phyloP scores from a whole-genome alignment of 2,113 vertebrate genomes.

The Trochalopteron elliotii region DNA sequence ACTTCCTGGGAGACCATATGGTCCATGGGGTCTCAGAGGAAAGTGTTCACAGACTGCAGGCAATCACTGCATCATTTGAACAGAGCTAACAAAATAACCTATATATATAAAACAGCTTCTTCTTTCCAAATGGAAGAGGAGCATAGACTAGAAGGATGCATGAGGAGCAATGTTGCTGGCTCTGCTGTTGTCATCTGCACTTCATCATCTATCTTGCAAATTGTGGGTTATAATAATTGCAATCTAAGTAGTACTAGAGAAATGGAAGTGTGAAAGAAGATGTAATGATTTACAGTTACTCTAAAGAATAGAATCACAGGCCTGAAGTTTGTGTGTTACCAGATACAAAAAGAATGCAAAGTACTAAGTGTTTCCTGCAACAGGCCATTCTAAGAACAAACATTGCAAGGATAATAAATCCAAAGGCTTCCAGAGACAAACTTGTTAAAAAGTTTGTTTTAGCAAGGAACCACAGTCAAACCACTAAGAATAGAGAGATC shows the following conservation, averaged over 20 bases:
- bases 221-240: neutral
- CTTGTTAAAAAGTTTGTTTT: slow-evolving; percentile 12
- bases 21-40: neutral
- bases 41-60: neutral
- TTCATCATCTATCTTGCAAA: neutral
- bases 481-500: neutral
- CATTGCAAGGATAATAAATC: neutral
- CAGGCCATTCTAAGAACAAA: neutral
- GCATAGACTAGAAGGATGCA: neutral
- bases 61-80: neutral
- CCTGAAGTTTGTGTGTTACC: neutral
- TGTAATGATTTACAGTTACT: neutral
- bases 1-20: neutral
- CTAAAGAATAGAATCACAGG: neutral
- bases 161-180: neutral
- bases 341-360: neutral
- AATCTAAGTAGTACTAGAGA: neutral
- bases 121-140: neutral
- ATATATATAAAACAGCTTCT: neutral
- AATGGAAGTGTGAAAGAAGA: neutral
- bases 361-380: neutral
- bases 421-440: neutral
- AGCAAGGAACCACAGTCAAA: neutral
- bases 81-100: neutral
- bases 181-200: neutral